Base-by-base conservation (phyloP, 2,888 invertebrate species). In the Caenorhabditis sinica region DNA sequence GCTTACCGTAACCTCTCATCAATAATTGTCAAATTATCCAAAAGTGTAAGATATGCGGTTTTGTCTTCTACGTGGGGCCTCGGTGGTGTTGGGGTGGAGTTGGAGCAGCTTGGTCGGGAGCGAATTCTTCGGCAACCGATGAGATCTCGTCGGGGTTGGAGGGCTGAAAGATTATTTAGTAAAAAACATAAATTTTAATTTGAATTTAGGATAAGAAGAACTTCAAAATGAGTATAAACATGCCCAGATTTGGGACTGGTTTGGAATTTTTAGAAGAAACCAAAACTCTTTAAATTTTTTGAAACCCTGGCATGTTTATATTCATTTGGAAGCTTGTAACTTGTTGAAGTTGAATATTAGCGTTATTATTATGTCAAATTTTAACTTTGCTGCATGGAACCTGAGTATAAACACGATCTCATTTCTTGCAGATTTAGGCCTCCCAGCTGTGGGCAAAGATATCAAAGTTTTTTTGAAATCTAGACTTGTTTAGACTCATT, bases 101-200 rank as follows among this genome's bases (percentile, higher is more conserved):
- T 43, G 11, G 83, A 76, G 33, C 80, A 76, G 20, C 73, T 69
- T 13, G 86, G 87, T 33, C 82, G 40, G 0, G 72, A 74, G 13
- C 83, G 82, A 20, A 86, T 86, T 9, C 86, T 61, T 15, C 88
- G 83, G 33, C 91, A 87, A n/a, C 92, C 92, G 73, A 92, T 92
- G 15, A 92, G 83, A 83, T 92, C 92, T 1, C 92, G 86, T 20
- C 91, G 87, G 6, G 92, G 92, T 87, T 92, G 92, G 3, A 92
- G 87, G 9, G 92, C 92, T 90, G 66, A 13, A 72, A 72, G 6
- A 2, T 49, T 49, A n/a, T n/a, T n/a, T n/a, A n/a, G n/a, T n/a
- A n/a, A n/a, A n/a, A n/a, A n/a, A n/a, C n/a, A n/a, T 5, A 15
- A 49, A 49, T n/a, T 5, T 49, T 49, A n/a, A n/a, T n/a, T n/a